Conservation (phyloP, 2,113 vertebrate species). For the Chionomys nivalis region DNA sequence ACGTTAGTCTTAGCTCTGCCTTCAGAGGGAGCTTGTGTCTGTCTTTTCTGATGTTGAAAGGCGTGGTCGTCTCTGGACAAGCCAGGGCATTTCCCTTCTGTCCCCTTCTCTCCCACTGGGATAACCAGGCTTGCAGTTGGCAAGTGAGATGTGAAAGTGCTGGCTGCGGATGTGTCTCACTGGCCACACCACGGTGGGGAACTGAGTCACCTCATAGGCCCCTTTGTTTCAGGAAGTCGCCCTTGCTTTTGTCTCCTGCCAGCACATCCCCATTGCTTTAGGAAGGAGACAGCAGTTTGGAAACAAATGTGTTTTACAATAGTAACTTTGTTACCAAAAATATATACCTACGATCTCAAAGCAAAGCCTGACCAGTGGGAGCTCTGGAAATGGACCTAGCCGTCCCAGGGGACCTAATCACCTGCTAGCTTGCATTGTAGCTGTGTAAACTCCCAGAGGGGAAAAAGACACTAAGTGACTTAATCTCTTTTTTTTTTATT, state of each 20-base stretch:
- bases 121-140: background rate
- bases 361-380: background rate
- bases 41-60: background rate
- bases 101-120: background rate
- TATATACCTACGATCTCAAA: background rate
- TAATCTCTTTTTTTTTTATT: background rate
- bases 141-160: background rate
- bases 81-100: background rate
- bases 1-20: background rate
- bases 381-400: background rate
- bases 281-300: background rate
- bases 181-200: background rate
- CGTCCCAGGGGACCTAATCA: background rate
- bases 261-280: background rate
- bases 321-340: background rate
- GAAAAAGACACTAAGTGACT: background rate
- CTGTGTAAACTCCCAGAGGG: background rate
- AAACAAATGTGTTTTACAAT: background rate
- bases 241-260: background rate
- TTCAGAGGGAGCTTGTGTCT: background rate
- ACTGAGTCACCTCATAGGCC: rapidly evolving
- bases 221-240: background rate
- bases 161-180: background rate
- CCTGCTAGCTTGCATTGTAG: background rate
- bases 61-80: no score